Base-by-base conservation (phyloP, 2,113 vertebrate genomes). In the Sialia sialis region DNA sequence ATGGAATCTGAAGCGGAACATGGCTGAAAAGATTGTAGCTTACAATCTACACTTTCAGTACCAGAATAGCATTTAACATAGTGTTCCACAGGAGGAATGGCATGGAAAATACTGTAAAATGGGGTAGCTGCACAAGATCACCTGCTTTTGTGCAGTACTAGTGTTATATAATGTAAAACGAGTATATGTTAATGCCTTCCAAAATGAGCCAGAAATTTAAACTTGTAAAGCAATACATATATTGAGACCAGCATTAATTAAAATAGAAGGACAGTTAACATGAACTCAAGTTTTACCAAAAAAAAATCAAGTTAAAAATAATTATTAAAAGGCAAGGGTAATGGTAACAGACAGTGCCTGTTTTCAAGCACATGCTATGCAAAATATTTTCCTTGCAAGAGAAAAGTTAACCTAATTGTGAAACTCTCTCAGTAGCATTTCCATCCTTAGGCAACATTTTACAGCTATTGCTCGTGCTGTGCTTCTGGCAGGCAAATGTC, bases 381-480 rank as follows among this genome's bases (percentile, higher is more conserved):
- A 77, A 90, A 90, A 58, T 87, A 89, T 89, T 95, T 94, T 74
- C 52, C 26, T 87, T 74, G 54, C 36, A 87, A 94, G 46, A 87
- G n/a, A 84, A 89, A 93, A 93, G 41, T 69, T 84, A 95, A 90
- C 73, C 22, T 32, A 64, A 11, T 91, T 93, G 87, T 88, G 78
- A 95, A 94, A 95, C 52, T 66, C 13, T 85, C 66, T 85, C 72
- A 60, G 52, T 54, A 93, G 72, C 46, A 36, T 78, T 86, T 91
- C 76, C 87, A 94, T 88, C 93, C 93, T 91, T 87, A 84, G 66
- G 87, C 93, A 95, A 83, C 41, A 80, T 85, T 94, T 94, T 94
- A 80, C 83, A 95, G 87, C 63, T 77, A 80, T 77, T 93, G 70
- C 82, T 93, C 55, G 73, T 26, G 60, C 52, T 17, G 2, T 55